Evolutionary conservation across 2,113 vertebrate genomes (phyloP).

Genomic region (Toxotes jaculatrix): DNA sequence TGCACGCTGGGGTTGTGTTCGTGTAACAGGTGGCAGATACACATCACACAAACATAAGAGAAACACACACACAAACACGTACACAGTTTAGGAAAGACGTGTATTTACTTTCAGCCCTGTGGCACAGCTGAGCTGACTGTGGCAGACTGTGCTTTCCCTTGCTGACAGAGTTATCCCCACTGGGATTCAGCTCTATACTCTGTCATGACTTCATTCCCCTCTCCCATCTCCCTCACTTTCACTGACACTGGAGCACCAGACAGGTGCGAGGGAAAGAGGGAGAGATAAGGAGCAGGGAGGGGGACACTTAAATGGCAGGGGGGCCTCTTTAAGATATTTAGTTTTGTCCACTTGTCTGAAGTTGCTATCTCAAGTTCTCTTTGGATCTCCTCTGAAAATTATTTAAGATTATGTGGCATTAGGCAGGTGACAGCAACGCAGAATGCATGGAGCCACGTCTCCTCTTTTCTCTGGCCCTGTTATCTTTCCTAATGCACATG

Average conservation of each 20-base stretch:
- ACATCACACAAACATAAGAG: constrained; percentile 27
- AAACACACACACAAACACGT: constrained; percentile 19
- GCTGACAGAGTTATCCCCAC: constrained; percentile 62
- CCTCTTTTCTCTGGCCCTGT: neutral
- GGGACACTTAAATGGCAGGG: constrained; percentile 18
- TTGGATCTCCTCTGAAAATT: constrained; percentile 20
- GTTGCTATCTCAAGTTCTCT: constrained; percentile 26
- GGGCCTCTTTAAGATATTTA: constrained; percentile 29
- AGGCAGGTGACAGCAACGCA: neutral
- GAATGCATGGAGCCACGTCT: neutral
- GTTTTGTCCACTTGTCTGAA: constrained; percentile 38
- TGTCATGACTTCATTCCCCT: constrained; percentile 63
- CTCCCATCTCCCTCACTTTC: constrained; percentile 67
- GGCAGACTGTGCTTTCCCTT: constrained; percentile 40
- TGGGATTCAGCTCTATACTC: constrained; percentile 64
- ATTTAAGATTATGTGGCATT: constrained; percentile 18
- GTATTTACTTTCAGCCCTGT: constrained; percentile 60
- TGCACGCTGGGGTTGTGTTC: constrained; percentile 52
- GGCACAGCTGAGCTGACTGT: constrained; percentile 69
- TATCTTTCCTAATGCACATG: neutral
- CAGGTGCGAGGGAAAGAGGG: constrained; percentile 62
- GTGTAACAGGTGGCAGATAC: constrained; percentile 65
- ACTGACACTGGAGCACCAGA: constrained; percentile 72
- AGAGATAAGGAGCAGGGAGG: neutral
- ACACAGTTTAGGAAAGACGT: constrained; percentile 33